phyloP scores from a whole-genome alignment of 2,113 vertebrate species.

The Myodes glareolus region DNA sequence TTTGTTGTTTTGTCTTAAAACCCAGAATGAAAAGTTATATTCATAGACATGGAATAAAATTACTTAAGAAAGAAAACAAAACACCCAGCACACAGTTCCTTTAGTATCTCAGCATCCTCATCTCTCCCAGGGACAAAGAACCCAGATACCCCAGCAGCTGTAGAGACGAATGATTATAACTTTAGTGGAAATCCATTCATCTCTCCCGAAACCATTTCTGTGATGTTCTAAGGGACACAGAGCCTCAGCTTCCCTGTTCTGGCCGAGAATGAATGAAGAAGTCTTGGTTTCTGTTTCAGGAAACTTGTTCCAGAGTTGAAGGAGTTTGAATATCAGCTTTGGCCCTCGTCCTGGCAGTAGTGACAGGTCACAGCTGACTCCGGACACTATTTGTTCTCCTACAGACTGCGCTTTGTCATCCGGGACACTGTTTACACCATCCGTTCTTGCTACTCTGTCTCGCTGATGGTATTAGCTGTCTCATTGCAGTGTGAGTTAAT shows the following conservation, averaged over 20 bases:
- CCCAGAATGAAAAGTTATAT: constrained; percentile 33
- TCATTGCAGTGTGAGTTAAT: neutral
- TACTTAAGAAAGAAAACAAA: constrained; percentile 41
- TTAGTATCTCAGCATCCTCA: constrained; percentile 10
- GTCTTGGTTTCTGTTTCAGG: constrained; percentile 16
- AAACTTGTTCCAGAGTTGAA: constrained; percentile 23
- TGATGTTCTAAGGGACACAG: neutral
- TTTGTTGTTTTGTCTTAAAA: neutral
- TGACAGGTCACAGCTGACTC: neutral
- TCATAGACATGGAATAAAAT: neutral
- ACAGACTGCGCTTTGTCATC: neutral
- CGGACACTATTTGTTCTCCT: neutral
- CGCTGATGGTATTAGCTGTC: neutral
- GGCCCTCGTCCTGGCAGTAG: neutral
- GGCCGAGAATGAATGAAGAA: neutral
- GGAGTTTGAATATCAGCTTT: constrained; percentile 4
- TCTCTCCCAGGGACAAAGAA: neutral
- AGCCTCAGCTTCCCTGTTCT: neutral
- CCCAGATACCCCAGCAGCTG: neutral
- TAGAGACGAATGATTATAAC: neutral
- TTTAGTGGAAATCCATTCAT: neutral
- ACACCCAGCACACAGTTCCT: neutral
- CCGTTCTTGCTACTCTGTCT: constrained; percentile 1
- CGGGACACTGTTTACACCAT: neutral
- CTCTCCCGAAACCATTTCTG: neutral